Evolutionary conservation across 2,888 invertebrate species (phyloP), one percentile per base, ranked within the genome.

Genomic region (Aphodius sticticus): DNA sequence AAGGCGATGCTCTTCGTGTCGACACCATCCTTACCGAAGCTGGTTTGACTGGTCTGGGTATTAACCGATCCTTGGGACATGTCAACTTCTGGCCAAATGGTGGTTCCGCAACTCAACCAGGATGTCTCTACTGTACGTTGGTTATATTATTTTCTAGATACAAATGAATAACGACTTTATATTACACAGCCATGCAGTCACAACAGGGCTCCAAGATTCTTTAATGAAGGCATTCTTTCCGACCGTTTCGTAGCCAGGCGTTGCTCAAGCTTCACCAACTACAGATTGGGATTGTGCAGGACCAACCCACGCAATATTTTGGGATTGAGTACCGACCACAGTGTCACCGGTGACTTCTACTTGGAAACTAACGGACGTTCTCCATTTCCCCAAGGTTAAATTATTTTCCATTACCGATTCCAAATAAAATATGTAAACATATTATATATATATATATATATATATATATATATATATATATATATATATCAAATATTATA

Each of bases 1-100:
- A 72, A 12, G 36, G 16, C 69, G 80, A 80, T 69, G 80, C 80
- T 6, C 36, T 14, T 69, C 69, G 38, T 16, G 78, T 80, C n/a
- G 78, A 80, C 69, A 76, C 77, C 14, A 76, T 80, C 53, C 76
- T 78, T 37, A 78, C 80, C 36, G 78, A 78, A 53, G 53, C 78
- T 9, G 78, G 78, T 6, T 71, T 76, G 14, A 6, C 4, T 16
- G 78, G 80, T 72, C 76, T 78, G 16, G 78, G 77, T 9, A 76
- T 76, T 35, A 72, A 36, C 38, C 69, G 69, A 1, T 80, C 79
- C 72, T 69, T 79, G 16, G 78, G 80, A 16, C 76, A 80, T 69
- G 72, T 78, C 16, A 78, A 78, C 71, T 80, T 80, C 72, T 80
- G 72, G 72, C 76, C 78, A 36, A 80, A 80, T 53, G 80, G 80